Percentiles rank a stretch among this genome's conserved stretches.
Conservation (phyloP, 1,140 invertebrate species). For the Drosophila auraria region DNA sequence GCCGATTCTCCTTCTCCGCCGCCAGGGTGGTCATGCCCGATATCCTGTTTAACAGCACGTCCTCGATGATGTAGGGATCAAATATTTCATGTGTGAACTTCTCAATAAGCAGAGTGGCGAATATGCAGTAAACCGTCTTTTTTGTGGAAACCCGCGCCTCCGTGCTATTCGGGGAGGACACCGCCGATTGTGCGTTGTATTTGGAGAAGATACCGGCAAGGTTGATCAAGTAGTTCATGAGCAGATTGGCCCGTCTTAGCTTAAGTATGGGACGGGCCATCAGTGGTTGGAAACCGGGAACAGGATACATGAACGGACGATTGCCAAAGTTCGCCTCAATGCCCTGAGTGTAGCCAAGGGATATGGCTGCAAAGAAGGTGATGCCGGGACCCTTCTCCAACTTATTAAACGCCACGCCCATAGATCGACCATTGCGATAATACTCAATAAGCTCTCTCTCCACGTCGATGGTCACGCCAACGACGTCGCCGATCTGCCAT, state of each 20-base stretch:
- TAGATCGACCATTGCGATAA: slow-evolving; percentile 90
- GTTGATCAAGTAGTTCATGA: slow-evolving; percentile 88
- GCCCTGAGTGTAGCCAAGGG: slow-evolving; percentile 90
- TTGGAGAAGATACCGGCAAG: slow-evolving; percentile 85
- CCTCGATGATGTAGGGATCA: slow-evolving; percentile 87
- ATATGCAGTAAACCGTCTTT: slow-evolving; percentile 85
- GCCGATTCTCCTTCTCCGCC: slow-evolving; percentile 55
- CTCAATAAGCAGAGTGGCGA: slow-evolving; percentile 86
- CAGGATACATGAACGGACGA: slow-evolving; percentile 89
- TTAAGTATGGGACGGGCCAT: slow-evolving; percentile 87
- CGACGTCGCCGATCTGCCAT: slow-evolving; percentile 93
- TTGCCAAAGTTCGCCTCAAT: slow-evolving; percentile 93
- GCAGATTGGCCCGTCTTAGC: slow-evolving; percentile 86
- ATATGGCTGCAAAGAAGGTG: slow-evolving; percentile 92
- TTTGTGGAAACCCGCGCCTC: slow-evolving; percentile 74
- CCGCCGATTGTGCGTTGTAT: slow-evolving; percentile 45
- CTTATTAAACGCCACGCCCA: slow-evolving; percentile 91
- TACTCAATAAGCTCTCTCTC: slow-evolving; percentile 88
- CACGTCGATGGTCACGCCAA: slow-evolving; percentile 92
- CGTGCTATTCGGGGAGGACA: neutral
- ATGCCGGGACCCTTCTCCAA: slow-evolving; percentile 89
- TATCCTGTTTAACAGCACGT: slow-evolving; percentile 85
- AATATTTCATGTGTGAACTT: slow-evolving; percentile 87
- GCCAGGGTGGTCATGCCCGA: slow-evolving; percentile 77
- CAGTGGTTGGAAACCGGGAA: slow-evolving; percentile 89